Evolutionary conservation across 2,797 vertebrate genomes (phyloP), one percentile per base, ranked within the genome.

Genomic region (Carcharodon carcharias): DNA sequence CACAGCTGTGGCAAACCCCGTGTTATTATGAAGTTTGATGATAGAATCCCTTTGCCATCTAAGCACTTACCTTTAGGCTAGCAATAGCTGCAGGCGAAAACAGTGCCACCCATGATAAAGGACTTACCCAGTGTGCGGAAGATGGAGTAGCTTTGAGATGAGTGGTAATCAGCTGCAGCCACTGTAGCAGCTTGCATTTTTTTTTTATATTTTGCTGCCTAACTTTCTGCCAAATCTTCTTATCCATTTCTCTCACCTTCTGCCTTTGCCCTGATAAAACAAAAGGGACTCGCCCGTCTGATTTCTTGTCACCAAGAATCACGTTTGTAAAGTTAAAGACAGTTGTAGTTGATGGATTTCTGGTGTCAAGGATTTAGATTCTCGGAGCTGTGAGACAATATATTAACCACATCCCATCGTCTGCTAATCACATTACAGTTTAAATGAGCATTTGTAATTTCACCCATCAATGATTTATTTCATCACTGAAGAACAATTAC

Each of bases 31-130:
- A 98, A 99, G 98, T 98, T 98, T 98, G 98, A 98, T 98, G 98
- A 98, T 98, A 98, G 98, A 98, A 97, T 98, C 97, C 98, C 97
- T 97, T 98, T 97, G 97, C 98, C 97, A 97, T 98, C 98, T 98
- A 98, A 97, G 98, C 98, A 98, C 98, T 97, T 98, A 97, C 98
- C 99, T 98, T 97, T 97, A 97, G 99, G 99, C 98, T 96, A 98
- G 97, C 98, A 97, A 98, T 98, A 98, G 99, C 99, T 99, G 97
- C 97, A 97, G 99, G 99, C 99, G 98, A 98, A 98, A 98, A 98
- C 98, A 97, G 98, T 99, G 98, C 98, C 98, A 98, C 98, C 98
- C 98, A 98, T 98, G 99, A 99, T 99, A 99, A 99, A 99, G 98
- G 99, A 99, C 98, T 99, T 99, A 99, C 98, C 97, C 98, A 97